These are phyloP conservation scores for Apodemus speciosus DNA, from an alignment of 2,113 vertebrate genomes.

Conservation along the genomic window DNA sequence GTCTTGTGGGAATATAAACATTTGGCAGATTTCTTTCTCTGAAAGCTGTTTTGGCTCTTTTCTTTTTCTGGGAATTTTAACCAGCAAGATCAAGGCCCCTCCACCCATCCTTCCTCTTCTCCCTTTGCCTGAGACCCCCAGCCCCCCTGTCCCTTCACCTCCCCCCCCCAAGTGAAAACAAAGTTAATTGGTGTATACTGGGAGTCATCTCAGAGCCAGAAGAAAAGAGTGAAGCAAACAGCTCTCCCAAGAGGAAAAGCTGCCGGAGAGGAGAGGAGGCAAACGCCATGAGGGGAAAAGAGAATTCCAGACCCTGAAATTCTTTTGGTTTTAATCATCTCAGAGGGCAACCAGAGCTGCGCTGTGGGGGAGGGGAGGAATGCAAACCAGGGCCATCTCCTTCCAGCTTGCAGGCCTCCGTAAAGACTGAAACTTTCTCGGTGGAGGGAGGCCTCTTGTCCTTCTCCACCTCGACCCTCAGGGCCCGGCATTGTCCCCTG, in stretches of 20 bases:
- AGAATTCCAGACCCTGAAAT: conserved; percentile 81
- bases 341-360: conserved; percentile 61
- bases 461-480: neutral
- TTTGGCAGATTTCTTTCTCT: conserved; percentile 77
- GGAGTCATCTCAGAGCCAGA: conserved; percentile 45
- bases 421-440: neutral
- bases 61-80: conserved; percentile 78
- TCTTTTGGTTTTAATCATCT: conserved; percentile 84
- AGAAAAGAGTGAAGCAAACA: conserved; percentile 53
- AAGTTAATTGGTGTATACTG: conserved; percentile 69
- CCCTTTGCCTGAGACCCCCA: conserved; percentile 32
- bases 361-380: conserved; percentile 63
- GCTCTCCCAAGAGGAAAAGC: conserved; percentile 71
- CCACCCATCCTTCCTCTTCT: conserved; percentile 59
- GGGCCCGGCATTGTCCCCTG: neutral
- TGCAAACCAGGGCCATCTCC: conserved; percentile 65
- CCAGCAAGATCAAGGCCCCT: conserved; percentile 70
- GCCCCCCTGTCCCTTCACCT: neutral
- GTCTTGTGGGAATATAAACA: conserved; percentile 81
- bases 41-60: conserved; percentile 78
- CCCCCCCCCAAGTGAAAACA: conserved; percentile 46
- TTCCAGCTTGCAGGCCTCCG: neutral
- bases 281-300: conserved; percentile 72
- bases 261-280: conserved; percentile 57
- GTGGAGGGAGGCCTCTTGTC: neutral